A percentile compares a stretch with the other conserved stretches of the same genome.
Conservation (phyloP, 2,797 vertebrate genomes). For the Siniperca obscura region DNA sequence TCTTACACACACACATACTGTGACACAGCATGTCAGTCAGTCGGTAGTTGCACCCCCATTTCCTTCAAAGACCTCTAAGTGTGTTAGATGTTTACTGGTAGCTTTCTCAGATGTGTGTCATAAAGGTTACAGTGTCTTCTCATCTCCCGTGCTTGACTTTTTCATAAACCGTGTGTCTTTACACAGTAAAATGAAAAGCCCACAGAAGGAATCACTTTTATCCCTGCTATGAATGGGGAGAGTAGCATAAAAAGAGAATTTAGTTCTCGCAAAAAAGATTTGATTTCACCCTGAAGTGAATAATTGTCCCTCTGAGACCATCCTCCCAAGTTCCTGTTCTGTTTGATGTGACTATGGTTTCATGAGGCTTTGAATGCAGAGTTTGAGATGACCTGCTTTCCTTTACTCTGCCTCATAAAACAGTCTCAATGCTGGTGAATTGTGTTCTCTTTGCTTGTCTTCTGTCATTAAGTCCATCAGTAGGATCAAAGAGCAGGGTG, state of each 20-base stretch:
- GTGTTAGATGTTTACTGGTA: constrained; percentile 25
- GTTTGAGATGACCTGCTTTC: constrained; percentile 2
- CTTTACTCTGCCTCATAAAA: neutral
- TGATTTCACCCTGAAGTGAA: constrained; percentile 10
- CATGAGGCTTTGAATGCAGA: neutral
- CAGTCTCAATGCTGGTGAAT: neutral
- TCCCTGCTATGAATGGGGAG: neutral
- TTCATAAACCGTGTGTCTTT: neutral
- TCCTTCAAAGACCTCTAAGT: constrained; percentile 21
- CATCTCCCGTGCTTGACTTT: neutral
- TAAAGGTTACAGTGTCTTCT: neutral
- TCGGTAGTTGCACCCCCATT: neutral
- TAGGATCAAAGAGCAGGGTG: neutral
- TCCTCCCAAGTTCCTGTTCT: neutral
- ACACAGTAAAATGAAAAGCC: constrained; percentile 7
- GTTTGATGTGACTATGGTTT: neutral
- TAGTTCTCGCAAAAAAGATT: neutral
- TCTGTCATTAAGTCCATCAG: neutral
- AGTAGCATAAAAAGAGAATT: neutral
- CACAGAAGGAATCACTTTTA: neutral
- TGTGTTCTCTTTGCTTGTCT: constrained; percentile 1
- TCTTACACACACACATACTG: neutral
- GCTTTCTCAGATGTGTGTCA: constrained; percentile 17
- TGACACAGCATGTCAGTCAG: constrained; percentile 14
- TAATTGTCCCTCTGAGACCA: constrained; percentile 12